Conservation (phyloP, 2,797 vertebrate species). For the Pachyuromys duprasi region DNA sequence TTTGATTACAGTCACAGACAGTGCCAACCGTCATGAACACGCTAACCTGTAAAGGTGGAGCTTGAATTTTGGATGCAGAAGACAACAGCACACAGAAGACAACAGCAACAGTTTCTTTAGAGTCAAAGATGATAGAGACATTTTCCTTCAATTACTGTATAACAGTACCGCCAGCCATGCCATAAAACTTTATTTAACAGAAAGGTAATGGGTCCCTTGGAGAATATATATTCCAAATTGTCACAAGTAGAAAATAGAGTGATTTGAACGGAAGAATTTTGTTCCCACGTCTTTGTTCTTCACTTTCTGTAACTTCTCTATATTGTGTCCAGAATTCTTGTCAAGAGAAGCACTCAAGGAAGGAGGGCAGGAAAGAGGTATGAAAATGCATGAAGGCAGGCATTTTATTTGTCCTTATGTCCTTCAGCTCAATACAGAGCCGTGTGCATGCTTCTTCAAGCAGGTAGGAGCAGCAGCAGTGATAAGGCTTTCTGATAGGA, state of each 20-base stretch:
- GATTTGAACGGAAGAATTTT: not conserved
- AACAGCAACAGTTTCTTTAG: not conserved
- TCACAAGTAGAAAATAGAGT: not conserved
- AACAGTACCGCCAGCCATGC: not conserved
- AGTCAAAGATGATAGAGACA: not conserved
- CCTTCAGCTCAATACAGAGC: not conserved
- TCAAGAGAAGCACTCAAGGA: not conserved
- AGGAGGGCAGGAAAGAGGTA: not conserved
- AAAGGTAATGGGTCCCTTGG: not conserved
- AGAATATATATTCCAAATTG: not conserved
- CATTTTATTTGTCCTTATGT: not conserved
- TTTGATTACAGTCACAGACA: not conserved
- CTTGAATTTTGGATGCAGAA: not conserved
- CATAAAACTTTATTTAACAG: not conserved
- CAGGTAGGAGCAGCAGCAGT: not conserved
- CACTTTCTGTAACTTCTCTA: not conserved
- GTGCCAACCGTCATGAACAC: not conserved
- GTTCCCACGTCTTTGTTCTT: not conserved
- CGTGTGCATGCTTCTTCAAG: not conserved
- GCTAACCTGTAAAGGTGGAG: not conserved
- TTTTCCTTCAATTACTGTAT: not conserved
- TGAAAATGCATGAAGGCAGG: not conserved
- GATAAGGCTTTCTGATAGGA: not conserved
- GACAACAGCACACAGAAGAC: not conserved
- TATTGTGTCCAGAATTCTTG: not conserved